Evolutionary conservation across 2,888 invertebrate genomes (phyloP).

Genomic region (Trisateles emortualis): DNA sequence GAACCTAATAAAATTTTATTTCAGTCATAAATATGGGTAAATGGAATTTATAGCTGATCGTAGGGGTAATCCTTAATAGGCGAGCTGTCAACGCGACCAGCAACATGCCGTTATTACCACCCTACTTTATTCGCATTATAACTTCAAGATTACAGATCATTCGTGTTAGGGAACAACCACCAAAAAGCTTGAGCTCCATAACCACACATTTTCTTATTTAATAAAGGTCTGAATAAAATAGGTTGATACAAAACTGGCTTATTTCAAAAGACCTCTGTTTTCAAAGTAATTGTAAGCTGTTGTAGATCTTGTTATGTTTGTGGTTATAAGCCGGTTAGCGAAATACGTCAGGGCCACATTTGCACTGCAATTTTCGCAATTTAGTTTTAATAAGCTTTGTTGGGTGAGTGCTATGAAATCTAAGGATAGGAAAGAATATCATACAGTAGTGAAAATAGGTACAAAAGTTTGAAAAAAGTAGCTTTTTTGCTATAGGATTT

Average conservation of each 20-base stretch:
- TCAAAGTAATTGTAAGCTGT: slow-evolving; percentile 25
- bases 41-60: slow-evolving; percentile 47
- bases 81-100: slow-evolving; percentile 76
- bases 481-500: too few species aligned
- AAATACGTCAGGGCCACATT: slow-evolving; percentile 80
- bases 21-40: slow-evolving; percentile 34
- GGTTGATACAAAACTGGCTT: slow-evolving; percentile 42
- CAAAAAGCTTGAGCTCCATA: slow-evolving; percentile 36
- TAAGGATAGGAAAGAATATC: slow-evolving; percentile 43
- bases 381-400: slow-evolving; percentile 84
- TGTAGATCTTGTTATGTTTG: slow-evolving; percentile 54
- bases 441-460: slow-evolving; percentile 47
- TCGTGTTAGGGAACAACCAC: slow-evolving; percentile 59
- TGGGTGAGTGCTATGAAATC: slow-evolving; percentile 74
- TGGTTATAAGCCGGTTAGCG: slow-evolving; percentile 72
- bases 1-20: slow-evolving; percentile 49
- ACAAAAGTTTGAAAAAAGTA: slow-evolving; percentile 18
- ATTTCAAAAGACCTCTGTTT: slow-evolving; percentile 46
- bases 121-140: slow-evolving; percentile 69
- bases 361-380: slow-evolving; percentile 85
- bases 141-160: slow-evolving; percentile 81
- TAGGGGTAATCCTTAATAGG: slow-evolving; percentile 63
- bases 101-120: slow-evolving; percentile 79
- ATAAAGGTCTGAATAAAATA: slow-evolving; percentile 52
- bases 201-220: slow-evolving; percentile 32